Base-by-base conservation (phyloP, 1,140 invertebrate genomes). In the Andricus grossulariae region DNA sequence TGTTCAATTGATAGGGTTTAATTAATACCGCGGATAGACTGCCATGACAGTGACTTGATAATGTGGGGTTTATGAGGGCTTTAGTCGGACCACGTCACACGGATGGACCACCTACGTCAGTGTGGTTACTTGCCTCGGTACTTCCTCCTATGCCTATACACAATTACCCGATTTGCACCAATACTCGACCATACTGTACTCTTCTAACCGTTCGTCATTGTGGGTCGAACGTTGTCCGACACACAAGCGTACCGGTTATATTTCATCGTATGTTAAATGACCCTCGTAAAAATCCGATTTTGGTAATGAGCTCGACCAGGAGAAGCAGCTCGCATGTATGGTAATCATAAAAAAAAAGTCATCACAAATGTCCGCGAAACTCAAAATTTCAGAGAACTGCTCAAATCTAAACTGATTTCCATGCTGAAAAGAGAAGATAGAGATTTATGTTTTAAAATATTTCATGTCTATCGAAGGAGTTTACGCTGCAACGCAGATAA, bases 41-140 rank as follows among this genome's bases (percentile, higher is more conserved):
- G 77, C 82, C 84, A 82, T 84, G 85, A 85, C 83, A 85, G 71
- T 81, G 84, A 89, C 83, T 87, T 81, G 82, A 85, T 90, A 90
- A 90, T 89, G 81, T 84, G 49, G 81, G 85, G 86, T 87, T 89
- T 90, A 88, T 82, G 86, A 84, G 84, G 84, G 83, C 87, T 90
- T 88, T 88, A 83, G 83, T 79, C 50, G 70, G 79, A 82, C 78
- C 84, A 76, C 87, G 86, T 90, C 88, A 88, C 82, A 83, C 82
- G 76, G 80, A 87, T 57, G 80, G 76, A 55, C 71, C 77, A 75
- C 78, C 81, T 79, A 81, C 54, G 79, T 81, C 81, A 79, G 80
- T 72, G 80, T 78, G 72, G 73, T 55, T 52, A 39, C 73, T 25
- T 79, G 66, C 39, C 39, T 45, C 10, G 39, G 32, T 10, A 66